Base-by-base conservation (phyloP, 2,888 invertebrate species). In the Mystacides longicornis region DNA sequence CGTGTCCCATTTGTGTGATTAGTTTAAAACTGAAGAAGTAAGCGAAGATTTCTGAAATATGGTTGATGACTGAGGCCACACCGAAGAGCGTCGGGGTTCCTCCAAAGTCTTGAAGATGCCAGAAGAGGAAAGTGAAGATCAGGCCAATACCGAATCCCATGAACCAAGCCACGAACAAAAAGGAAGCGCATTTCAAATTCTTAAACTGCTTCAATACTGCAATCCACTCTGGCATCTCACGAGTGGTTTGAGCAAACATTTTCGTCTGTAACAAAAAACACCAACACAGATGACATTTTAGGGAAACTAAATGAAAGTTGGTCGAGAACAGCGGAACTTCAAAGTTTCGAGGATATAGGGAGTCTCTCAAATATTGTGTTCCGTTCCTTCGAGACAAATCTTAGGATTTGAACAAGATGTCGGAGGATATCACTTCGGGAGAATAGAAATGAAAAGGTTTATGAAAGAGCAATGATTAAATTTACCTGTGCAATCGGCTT, bases 111-210 rank as follows among this genome's bases (percentile, higher is more conserved):
- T 93, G 85, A 49, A 99, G 81, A 74, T 98, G 97, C 99, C 98
- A 99, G 77, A 97, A 99, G 55, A 99, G 85, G 75, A 99, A 99
- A 2, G 97, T 96, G 75, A 99, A 99, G 64, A 98, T 97, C 64
- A 99, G 80, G 1, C 98, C 99, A 66, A 98, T 96, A 53, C 99
- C 99, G 68, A 97, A 94, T 54, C 99, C 99, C 95, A 99, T 97
- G 74, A 93, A 96, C 94, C 97, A 97, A 49, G 96, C 93, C 27
- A 97, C 93, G 70, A 96, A 92, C 49, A 98, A 81, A 71, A 97
- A 93, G 1, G 93, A 90, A 14, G 88, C 89, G 62, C 94, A 93
- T 70, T 93, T 93, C 54, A 93, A 73, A 69, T 91, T 89, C 66
- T 89, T 90, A 72, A 94, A 93, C 67, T 94, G 89, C 60, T 87